Percentiles rank a stretch among this genome's conserved stretches.
These are phyloP conservation scores for Pycnonotus jocosus DNA, from an alignment of 2,113 vertebrate species.

Conservation along the genomic window DNA sequence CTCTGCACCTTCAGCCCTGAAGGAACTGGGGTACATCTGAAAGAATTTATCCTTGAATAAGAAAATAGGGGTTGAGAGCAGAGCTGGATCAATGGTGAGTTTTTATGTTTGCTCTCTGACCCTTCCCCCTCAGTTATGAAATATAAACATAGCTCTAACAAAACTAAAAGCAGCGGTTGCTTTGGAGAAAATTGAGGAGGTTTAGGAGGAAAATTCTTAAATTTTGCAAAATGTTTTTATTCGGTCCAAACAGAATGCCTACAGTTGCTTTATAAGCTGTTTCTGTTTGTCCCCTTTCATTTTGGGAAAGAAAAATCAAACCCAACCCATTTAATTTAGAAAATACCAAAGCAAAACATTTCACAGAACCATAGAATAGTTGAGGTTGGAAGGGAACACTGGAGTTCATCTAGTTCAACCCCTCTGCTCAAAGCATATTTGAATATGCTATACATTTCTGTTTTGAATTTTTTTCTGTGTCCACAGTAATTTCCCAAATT, in stretches of 20 bases:
- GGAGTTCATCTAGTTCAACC: background rate
- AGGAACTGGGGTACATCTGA: background rate
- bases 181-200: background rate
- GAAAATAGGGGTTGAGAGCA: background rate
- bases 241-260: background rate
- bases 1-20: background rate
- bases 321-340: constrained; percentile 16
- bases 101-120: background rate
- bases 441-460: background rate
- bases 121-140: background rate
- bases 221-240: background rate
- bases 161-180: background rate
- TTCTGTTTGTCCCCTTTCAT: constrained; percentile 31
- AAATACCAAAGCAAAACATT: constrained; percentile 45
- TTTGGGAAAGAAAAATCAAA: background rate
- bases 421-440: background rate
- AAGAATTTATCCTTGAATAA: background rate
- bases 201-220: background rate
- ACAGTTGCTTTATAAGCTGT: background rate
- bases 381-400: constrained; percentile 15
- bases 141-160: background rate
- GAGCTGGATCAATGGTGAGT: constrained; percentile 28
- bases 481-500: background rate
- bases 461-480: background rate
- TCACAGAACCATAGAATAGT: constrained; percentile 24